Base-by-base conservation (phyloP, 2,888 invertebrate species). In the Fragum whitleyi region DNA sequence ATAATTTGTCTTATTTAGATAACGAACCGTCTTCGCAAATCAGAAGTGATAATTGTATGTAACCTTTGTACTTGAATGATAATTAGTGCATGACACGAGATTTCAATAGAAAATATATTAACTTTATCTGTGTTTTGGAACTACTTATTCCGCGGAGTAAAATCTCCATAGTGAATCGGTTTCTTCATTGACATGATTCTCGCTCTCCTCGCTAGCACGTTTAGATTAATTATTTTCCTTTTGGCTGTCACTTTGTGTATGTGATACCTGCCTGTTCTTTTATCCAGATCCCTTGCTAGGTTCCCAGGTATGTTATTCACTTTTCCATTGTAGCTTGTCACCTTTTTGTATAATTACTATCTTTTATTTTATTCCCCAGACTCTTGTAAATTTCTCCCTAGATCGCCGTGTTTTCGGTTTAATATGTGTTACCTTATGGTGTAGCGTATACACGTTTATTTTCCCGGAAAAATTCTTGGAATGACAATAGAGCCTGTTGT, bases 221-320 rank as follows among this genome's bases (percentile, higher is more conserved):
- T 88, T 87, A 83, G 83, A 81, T 83, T 86, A 78, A 86, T 87
- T 86, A 86, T 87, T 84, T 83, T 82, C 83, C 86, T 86, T 65
- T 83, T 86, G 87, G 87, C 86, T 86, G 86, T 86, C 83, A 87
- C 84, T 85, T 83, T 83, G 87, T 89, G 88, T 87, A 84, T 88
- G 83, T 85, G 83, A 79, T 82, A 81, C 79, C 81, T 84, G 85
- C 87, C 87, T 83, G 86, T 87, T 86, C 87, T 86, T 84, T 88
- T 87, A 85, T 87, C 87, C 89, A 89, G 89, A 85, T 85, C 87
- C 90, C 86, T 86, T 89, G 87, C 90, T 90, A 90, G 88, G 83
- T 75, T 83, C 90, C 89, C 88, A 89, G 90, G 90, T 90, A 90
- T 88, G 90, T 90, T 87, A 83, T 87, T 87, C 87, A 89, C 89